Evolutionary conservation across 2,113 vertebrate species (phyloP).

Genomic region (Apeltes quadracus): DNA sequence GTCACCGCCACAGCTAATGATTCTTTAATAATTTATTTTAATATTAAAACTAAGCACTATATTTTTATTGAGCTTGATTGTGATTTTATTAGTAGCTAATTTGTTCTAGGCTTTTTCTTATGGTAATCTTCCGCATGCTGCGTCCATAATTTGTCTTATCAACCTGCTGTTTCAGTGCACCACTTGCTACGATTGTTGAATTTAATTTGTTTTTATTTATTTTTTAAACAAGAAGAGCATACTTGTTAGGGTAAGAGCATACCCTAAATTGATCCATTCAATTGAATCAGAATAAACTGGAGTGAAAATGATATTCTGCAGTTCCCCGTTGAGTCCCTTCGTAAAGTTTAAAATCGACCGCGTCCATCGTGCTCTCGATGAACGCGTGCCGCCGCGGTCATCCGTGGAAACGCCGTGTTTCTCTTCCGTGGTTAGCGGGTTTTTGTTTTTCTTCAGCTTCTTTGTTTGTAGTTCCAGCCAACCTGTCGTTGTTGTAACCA

Average conservation of each 20-base stretch:
- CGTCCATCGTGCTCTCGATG: not conserved
- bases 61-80: not conserved
- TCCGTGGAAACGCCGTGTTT: not conserved
- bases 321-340: not conserved
- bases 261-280: not conserved
- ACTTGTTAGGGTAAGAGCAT: too few relatives aligned
- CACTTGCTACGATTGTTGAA: not conserved
- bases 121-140: not conserved
- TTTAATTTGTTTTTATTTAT: too few relatives aligned
- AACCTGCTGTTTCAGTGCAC: not conserved
- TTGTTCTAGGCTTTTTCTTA: not conserved
- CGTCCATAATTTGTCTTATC: not conserved
- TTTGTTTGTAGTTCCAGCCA: slow-evolving; percentile 51
- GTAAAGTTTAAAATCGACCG: not conserved
- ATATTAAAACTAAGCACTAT: not conserved
- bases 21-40: not conserved
- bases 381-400: not conserved
- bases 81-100: not conserved
- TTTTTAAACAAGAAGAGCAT: not conserved
- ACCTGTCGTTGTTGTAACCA: slow-evolving; percentile 47
- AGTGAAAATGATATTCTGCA: not conserved
- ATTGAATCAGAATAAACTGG: not conserved
- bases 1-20: too few relatives aligned
- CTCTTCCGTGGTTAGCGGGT: not conserved
- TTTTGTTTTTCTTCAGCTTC: not conserved